Evolutionary conservation across 2,888 invertebrate species (phyloP), one percentile per base, ranked within the genome.

Genomic region (Netelia inedita): DNA sequence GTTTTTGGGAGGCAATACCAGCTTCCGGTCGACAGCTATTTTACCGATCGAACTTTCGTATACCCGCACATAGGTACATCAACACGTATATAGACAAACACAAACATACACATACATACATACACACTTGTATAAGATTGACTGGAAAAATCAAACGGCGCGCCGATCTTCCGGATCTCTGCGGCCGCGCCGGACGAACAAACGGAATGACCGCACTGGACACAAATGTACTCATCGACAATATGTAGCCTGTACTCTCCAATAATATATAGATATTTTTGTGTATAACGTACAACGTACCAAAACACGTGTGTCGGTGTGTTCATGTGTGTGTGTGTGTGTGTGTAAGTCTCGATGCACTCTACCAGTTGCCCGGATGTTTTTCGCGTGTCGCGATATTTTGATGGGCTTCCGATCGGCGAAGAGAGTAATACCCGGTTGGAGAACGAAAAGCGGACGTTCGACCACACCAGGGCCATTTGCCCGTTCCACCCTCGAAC

Each of bases 311-410:
- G 61, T n/a, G 28, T 59, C 10, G 9, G 28, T 46, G 3, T 14
- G 11, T 46, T 11, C 41, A n/a, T 41, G 1, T 50, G 43, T 74
- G 11, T 50, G 63, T 28, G 14, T 14, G 50, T 57, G 28, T 16
- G 43, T 21, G 55, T 55, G 57, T 80, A 41, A 78, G 61, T 55
- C 46, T 46, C 43, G 43, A 72, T 68, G 72, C 35, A 63, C 55
- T 63, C 11, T 66, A 19, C 41, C 16, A 66, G 71, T 80, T 66
- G 74, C 28, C 74, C 73, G 89, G 89, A 89, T 89, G 88, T 91
- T 91, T 91, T 91, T 91, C 89, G 80, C 72, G 88, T 88, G 88
- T 90, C 79, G 89, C 89, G 88, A 91, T 91, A 92, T 91, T 91
- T 90, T 89, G 91, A 89, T 88, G 88, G 90, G 87, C 88, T 88